Evolutionary conservation across 2,888 invertebrate genomes (phyloP), one percentile per base, ranked within the genome.

Genomic region (Drosophila testacea): DNA sequence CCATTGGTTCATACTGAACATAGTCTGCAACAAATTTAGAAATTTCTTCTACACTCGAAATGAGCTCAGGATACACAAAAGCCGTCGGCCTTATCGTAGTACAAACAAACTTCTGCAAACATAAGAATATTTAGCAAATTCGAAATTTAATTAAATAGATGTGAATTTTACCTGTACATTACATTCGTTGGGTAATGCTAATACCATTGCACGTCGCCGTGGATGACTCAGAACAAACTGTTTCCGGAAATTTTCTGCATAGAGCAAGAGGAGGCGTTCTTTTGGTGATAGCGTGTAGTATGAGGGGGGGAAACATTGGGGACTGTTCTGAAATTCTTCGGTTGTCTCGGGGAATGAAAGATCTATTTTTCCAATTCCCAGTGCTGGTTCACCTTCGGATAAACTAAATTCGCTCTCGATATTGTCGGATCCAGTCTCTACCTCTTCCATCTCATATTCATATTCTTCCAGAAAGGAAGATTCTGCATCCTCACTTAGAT

Each of bases 91-190:
- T 94, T 73, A 98, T 94, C 3, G 96, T 95, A 6, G 96, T 96
- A 80, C 96, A 97, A 42, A 98, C 97, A 94, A 98, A 96, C 95
- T 98, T 98, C 97, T 97, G 91, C 0, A 46, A 59, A 30, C n/a
- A 55, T 2, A 34, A 22, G 4, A n/a, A 13, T 22, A 36, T 36
- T 11, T 2, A 36, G n/a, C 16, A n/a, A 2, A 6, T 5, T 6
- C 28, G 7, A 28, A 22, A 22, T 11, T 4, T 9, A 39, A 30
- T 34, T 6, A 22, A 4, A 9, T 3, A 6, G 1, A 16, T 5
- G n/a, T 6, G 1, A 1, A 7, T 32, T 41, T 46, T 92, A 96
- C 96, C 94, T 96, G 95, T 68, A 96, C 93, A 51, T 95, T 95
- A 88, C 96, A 96, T 92, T 97, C 97, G 90, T 97, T 97, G 55